phyloP scores from a whole-genome alignment of 2,888 invertebrate species.

The Omphaloscelis lunosa region DNA sequence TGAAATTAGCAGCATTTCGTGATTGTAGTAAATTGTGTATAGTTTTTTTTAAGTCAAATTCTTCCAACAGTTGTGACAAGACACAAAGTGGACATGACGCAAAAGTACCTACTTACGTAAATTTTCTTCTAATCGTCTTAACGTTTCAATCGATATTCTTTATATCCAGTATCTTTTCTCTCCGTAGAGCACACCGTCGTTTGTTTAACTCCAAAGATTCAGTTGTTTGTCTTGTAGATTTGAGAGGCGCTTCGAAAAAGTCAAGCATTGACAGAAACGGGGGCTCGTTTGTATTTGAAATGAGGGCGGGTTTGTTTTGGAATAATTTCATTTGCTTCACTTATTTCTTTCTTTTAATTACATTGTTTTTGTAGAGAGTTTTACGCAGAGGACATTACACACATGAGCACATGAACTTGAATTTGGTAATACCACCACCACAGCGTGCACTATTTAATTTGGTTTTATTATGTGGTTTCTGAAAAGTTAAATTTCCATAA shows the following conservation, averaged over 20 bases:
- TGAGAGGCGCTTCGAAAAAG: constrained; percentile 58
- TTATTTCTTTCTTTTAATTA: constrained; percentile 34
- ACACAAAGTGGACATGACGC: too few relatives aligned
- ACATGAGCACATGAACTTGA: not conserved
- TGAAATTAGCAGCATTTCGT: not conserved
- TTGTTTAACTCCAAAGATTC: constrained; percentile 58
- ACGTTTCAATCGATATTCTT: constrained; percentile 1
- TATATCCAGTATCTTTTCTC: constrained; percentile 15
- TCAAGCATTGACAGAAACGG: constrained; percentile 56
- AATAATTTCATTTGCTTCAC: constrained; percentile 61
- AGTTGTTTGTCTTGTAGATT: constrained; percentile 68
- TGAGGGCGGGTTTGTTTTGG: constrained; percentile 55
- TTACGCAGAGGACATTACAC: not conserved
- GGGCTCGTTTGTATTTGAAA: constrained; percentile 52
- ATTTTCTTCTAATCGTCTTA: not conserved
- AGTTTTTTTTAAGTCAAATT: not conserved
- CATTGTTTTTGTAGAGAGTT: constrained; percentile 23
- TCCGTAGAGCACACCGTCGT: constrained; percentile 12
- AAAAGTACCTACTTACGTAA: not conserved
- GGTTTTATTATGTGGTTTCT: not conserved
- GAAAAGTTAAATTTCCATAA: not conserved
- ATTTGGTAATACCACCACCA: not conserved
- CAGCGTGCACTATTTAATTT: not conserved
- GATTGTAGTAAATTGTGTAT: not conserved
- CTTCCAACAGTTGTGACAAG: too few relatives aligned